Conservation (phyloP, 2,797 vertebrate genomes). For the Paguma larvata region DNA sequence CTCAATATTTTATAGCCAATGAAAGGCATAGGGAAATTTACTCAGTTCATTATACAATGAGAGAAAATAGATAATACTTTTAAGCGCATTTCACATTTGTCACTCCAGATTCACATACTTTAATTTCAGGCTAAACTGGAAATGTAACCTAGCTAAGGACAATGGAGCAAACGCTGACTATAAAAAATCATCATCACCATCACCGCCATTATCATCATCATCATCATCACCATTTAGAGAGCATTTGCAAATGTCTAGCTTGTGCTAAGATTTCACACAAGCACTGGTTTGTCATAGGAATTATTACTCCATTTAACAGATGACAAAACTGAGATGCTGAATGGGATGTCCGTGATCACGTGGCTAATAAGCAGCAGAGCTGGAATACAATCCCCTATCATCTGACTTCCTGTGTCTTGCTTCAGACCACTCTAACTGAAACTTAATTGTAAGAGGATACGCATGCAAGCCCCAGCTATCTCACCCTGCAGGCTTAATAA, state of each 20-base stretch:
- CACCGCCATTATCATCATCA: neutral
- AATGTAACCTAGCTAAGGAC: neutral
- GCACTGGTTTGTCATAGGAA: neutral
- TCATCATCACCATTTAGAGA: neutral
- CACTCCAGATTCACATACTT: conserved; percentile 23
- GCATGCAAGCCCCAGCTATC: neutral
- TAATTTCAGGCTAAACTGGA: neutral
- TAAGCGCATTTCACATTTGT: neutral
- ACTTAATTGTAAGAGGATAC: neutral
- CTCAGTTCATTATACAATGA: conserved; percentile 33
- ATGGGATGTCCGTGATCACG: neutral
- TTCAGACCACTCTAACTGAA: neutral
- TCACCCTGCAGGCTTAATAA: neutral
- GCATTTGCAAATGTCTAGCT: neutral
- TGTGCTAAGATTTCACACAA: neutral
- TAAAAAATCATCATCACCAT: neutral
- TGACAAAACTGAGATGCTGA: neutral
- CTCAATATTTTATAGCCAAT: neutral
- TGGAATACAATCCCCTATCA: neutral
- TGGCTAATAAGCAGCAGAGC: neutral
- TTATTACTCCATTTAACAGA: neutral
- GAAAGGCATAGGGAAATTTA: neutral
- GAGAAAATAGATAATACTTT: neutral
- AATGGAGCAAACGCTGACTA: neutral
- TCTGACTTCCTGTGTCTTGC: neutral